A percentile compares a stretch with the other conserved stretches of the same genome.
Evolutionary conservation across 2,888 invertebrate genomes (phyloP).

Genomic region (Eristalinus sepulchralis): DNA sequence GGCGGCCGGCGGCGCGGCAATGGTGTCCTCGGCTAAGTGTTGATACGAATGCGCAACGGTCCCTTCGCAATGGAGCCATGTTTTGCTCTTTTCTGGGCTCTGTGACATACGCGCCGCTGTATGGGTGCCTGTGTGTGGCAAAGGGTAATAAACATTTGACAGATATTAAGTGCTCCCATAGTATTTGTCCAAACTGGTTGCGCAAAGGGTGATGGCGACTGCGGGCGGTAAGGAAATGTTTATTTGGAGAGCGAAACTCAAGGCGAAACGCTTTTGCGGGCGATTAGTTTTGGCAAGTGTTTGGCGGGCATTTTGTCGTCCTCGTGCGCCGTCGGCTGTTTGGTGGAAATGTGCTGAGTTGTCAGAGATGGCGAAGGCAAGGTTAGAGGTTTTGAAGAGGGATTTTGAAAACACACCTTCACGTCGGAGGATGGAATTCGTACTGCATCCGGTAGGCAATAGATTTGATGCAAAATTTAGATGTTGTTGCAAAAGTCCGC

Average conservation of each 20-base stretch:
- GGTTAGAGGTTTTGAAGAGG: neutral
- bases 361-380: neutral
- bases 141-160: slow-evolving; percentile 52
- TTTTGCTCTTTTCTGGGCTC: neutral
- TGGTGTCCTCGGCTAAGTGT: slow-evolving; percentile 39
- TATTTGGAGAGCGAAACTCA: slow-evolving; percentile 34
- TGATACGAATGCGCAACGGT: slow-evolving; percentile 55
- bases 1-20: neutral
- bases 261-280: slow-evolving; percentile 10
- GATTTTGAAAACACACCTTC: neutral
- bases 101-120: slow-evolving; percentile 33
- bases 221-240: slow-evolving; percentile 1
- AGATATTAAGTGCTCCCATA: slow-evolving; percentile 39
- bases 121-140: neutral
- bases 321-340: neutral
- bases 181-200: neutral
- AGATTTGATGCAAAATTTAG: too few relatives aligned
- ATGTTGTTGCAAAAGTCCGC: too few relatives aligned
- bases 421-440: too few relatives aligned
- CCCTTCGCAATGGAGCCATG: slow-evolving; percentile 29
- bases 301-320: neutral
- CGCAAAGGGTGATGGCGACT: neutral
- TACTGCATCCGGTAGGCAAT: too few relatives aligned
- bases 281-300: slow-evolving; percentile 35
- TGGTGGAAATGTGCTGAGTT: neutral